These are phyloP conservation scores for Gopherus evgoodei DNA, from an alignment of 2,113 vertebrate species.

Conservation along the genomic window DNA sequence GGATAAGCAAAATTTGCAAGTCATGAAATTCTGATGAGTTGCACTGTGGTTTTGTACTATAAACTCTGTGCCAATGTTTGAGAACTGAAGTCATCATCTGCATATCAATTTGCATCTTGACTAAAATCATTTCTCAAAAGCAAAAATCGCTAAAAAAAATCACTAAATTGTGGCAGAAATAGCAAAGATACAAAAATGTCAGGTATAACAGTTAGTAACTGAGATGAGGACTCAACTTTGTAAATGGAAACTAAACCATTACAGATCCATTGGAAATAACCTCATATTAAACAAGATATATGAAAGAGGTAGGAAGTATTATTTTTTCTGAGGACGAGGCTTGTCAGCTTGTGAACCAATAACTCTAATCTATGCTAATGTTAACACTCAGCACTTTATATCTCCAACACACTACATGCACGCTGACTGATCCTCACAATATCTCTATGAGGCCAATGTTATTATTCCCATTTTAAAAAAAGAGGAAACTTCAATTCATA, in stretches of 20 bases:
- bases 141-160: not conserved
- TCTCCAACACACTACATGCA: not conserved
- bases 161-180: not conserved
- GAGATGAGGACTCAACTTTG: not conserved
- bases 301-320: not conserved
- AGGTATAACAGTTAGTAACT: not conserved
- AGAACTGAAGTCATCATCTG: not conserved
- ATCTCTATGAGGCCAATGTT: not conserved
- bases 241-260: not conserved
- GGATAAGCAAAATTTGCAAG: not conserved
- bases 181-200: not conserved
- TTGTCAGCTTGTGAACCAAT: not conserved
- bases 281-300: not conserved
- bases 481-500: not conserved
- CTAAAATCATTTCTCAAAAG: not conserved
- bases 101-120: not conserved
- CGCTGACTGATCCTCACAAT: not conserved
- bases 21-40: not conserved
- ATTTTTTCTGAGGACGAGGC: not conserved
- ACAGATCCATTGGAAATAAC: not conserved
- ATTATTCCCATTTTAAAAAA: not conserved
- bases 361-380: not conserved
- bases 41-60: not conserved
- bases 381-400: not conserved
- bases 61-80: not conserved